Evolutionary conservation across 2,113 vertebrate genomes (phyloP).

Genomic region (Hippoglossus stenolepis): DNA sequence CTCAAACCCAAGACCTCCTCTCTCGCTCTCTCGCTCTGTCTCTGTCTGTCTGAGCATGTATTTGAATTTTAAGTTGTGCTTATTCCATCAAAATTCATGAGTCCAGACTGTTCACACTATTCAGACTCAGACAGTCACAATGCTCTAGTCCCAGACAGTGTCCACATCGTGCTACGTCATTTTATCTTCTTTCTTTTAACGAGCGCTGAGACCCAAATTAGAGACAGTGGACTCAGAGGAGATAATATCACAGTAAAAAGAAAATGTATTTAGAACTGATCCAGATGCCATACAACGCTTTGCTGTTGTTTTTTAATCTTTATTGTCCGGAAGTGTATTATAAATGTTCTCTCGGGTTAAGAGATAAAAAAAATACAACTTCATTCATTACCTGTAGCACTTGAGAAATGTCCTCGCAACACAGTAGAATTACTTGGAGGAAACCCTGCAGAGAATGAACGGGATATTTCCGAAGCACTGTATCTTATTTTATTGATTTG

Average conservation of each 20-base stretch:
- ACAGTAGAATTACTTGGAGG: conserved; percentile 8
- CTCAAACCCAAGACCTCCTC: not conserved
- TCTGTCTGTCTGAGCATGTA: conserved; percentile 36
- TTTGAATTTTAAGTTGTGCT: conserved; percentile 60
- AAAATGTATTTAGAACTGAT: not conserved
- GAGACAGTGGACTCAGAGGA: not conserved
- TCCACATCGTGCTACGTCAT: conserved; percentile 3
- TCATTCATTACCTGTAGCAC: conserved; percentile 33
- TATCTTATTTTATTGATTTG: conserved; percentile 47
- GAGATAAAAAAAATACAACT: conserved; percentile 25
- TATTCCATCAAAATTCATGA: conserved; percentile 59
- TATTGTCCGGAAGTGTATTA: conserved; percentile 12
- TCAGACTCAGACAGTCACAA: not conserved
- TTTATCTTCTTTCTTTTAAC: not conserved
- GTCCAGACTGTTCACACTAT: conserved; percentile 26
- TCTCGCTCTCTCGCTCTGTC: not conserved
- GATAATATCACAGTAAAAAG: not conserved
- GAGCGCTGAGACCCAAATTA: not conserved
- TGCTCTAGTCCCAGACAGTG: not conserved
- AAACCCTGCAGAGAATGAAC: conserved; percentile 15
- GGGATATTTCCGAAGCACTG: conserved; percentile 9
- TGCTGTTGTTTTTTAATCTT: not conserved
- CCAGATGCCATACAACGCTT: not conserved
- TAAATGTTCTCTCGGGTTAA: conserved; percentile 32
- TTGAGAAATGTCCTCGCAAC: conserved; percentile 20